A percentile compares a stretch with the other conserved stretches of the same genome.
Conservation (phyloP, 2,888 invertebrate species). For the Agrypnus murinus region DNA sequence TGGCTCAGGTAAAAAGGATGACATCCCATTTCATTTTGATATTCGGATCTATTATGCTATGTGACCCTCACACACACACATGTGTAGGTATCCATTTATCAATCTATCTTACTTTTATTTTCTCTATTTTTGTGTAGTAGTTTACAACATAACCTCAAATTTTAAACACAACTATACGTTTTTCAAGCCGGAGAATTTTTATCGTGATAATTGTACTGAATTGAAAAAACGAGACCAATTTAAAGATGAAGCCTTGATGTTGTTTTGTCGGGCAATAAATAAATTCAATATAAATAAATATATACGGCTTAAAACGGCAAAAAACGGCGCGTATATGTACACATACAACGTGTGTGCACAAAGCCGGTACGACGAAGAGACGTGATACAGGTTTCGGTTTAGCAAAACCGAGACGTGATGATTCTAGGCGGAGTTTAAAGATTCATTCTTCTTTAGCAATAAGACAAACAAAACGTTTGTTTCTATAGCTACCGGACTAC, state of each 20-base stretch:
- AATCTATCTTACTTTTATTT: too few relatives aligned
- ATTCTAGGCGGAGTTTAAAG: constrained; percentile 69
- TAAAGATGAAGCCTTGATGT: constrained; percentile 29
- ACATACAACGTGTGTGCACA: constrained; percentile 40
- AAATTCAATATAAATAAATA: constrained; percentile 44
- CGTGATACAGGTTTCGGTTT: constrained; percentile 60
- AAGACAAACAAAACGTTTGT: constrained; percentile 68
- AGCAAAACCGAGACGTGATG: constrained; percentile 68
- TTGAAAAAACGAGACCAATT: background rate
- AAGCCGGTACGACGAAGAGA: constrained; percentile 59
- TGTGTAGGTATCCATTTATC: too few relatives aligned
- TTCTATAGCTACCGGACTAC: constrained; percentile 73
- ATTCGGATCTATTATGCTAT: constrained; percentile 31
- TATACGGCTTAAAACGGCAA: constrained; percentile 24
- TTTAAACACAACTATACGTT: too few relatives aligned
- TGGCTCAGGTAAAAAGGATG: constrained; percentile 49
- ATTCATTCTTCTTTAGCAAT: constrained; percentile 71
- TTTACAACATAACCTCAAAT: too few relatives aligned
- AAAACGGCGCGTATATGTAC: constrained; percentile 14
- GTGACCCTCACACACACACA: constrained; percentile 33
- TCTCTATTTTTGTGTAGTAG: too few relatives aligned
- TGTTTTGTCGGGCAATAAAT: constrained; percentile 35
- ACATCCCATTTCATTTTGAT: constrained; percentile 43
- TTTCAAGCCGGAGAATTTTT: too few relatives aligned
- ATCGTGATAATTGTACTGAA: too few relatives aligned